A percentile compares a stretch with the other conserved stretches of the same genome.
Conservation (phyloP, 2,797 vertebrate genomes). For the Malurus splendens region DNA sequence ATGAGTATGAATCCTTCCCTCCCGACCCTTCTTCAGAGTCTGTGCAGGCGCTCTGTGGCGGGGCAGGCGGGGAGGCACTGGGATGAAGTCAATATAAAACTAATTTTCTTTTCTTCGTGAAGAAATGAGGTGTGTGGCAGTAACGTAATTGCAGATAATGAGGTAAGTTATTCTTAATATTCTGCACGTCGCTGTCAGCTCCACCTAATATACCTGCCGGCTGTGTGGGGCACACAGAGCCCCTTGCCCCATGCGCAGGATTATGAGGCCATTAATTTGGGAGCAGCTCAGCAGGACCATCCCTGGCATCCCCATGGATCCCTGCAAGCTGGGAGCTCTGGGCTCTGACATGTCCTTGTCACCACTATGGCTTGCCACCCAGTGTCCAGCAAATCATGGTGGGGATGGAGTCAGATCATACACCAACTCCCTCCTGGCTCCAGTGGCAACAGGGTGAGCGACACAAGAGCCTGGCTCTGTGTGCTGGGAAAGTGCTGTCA, state of each 20-base stretch:
- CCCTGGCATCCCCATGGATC: not conserved
- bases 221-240: not conserved
- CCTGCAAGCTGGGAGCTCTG: not conserved
- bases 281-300: not conserved
- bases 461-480: not conserved
- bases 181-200: constrained; percentile 64
- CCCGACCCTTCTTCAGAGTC: not conserved
- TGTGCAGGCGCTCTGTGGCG: accelerated
- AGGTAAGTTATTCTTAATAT: constrained; percentile 83
- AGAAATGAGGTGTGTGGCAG: constrained; percentile 80
- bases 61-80: constrained; percentile 53
- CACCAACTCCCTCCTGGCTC: not conserved
- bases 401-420: not conserved
- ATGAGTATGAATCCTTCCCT: not conserved
- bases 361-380: accelerated
- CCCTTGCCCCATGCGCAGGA: not conserved
- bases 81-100: constrained; percentile 81
- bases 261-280: constrained; percentile 25
- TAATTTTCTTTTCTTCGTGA: constrained; percentile 77
- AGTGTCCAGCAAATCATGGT: not conserved
- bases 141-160: constrained; percentile 82
- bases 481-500: not conserved
- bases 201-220: constrained; percentile 45
- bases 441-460: accelerated
- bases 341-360: not conserved